phyloP scores from a whole-genome alignment of 1,140 invertebrate species.

The Lordiphosa stackelbergi region DNA sequence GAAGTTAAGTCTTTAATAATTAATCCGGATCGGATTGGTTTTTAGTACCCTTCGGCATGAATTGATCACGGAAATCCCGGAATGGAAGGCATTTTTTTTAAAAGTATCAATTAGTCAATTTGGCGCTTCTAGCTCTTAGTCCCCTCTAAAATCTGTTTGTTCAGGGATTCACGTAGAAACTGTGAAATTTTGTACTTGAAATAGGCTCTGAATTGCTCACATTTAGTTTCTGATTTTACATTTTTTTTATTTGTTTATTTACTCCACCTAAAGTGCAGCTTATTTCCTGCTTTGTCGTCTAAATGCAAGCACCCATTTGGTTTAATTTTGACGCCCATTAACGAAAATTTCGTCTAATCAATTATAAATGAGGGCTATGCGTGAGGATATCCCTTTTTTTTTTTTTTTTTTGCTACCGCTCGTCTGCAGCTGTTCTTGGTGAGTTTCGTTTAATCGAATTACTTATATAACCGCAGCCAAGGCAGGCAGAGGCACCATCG shows the following conservation, averaged over 20 bases:
- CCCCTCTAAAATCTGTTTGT: too few relatives aligned
- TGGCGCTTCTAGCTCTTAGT: too few relatives aligned
- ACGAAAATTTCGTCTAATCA: slow-evolving; percentile 52
- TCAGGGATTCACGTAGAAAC: too few relatives aligned
- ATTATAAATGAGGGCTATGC: slow-evolving; percentile 58
- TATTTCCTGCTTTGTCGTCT: slow-evolving; percentile 1
- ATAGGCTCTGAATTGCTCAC: too few relatives aligned
- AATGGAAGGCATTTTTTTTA: too few relatives aligned
- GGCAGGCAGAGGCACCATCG: slow-evolving; percentile 22
- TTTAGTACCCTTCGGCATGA: too few relatives aligned
- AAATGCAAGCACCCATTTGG: slow-evolving; percentile 41
- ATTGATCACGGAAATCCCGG: too few relatives aligned
- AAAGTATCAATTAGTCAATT: too few relatives aligned
- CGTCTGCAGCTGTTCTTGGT: slow-evolving; percentile 9
- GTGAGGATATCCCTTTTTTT: slow-evolving; percentile 19
- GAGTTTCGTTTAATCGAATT: slow-evolving; percentile 66
- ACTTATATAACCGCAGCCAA: slow-evolving; percentile 60
- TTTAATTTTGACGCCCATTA: slow-evolving; percentile 59
- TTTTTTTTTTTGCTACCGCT: slow-evolving; percentile 2
- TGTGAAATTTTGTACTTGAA: too few relatives aligned
- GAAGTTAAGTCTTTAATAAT: too few relatives aligned
- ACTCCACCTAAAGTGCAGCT: slow-evolving; percentile 1
- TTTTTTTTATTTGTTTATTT: background rate
- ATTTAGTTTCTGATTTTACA: background rate
- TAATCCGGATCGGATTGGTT: too few relatives aligned